phyloP scores from a whole-genome alignment of 2,113 vertebrate species.

The Helogale parvula region DNA sequence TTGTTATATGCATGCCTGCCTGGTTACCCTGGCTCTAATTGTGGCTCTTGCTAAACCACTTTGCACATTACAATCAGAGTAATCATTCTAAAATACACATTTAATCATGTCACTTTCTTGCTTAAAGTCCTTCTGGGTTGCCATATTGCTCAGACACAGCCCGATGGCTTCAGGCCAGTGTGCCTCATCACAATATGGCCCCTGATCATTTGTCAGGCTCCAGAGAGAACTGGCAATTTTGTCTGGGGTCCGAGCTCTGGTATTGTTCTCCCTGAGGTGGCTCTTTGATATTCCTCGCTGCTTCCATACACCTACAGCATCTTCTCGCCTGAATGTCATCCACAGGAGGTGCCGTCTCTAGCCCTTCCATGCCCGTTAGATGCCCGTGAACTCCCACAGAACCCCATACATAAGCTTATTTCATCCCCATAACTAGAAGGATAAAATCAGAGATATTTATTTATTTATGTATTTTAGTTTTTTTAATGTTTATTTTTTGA shows the following conservation, averaged over 20 bases:
- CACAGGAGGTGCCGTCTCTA: neutral
- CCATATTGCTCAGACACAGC: neutral
- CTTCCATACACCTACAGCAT: neutral
- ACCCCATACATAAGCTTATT: neutral
- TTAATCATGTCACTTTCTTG: neutral
- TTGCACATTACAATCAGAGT: neutral
- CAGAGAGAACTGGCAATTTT: neutral
- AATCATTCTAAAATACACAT: conserved; percentile 6
- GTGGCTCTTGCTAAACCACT: neutral
- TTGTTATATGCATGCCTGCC: neutral
- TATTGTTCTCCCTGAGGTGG: neutral
- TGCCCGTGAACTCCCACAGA: neutral
- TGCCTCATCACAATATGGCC: neutral
- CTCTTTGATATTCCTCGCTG: neutral
- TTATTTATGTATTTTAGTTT: neutral
- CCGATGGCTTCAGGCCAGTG: neutral
- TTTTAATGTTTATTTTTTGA: too few relatives aligned
- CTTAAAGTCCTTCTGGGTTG: neutral
- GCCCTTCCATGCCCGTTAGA: neutral
- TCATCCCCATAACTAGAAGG: neutral
- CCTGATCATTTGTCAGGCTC: neutral
- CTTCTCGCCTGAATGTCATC: neutral
- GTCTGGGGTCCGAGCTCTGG: neutral
- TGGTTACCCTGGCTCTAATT: neutral
- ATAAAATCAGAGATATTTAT: neutral